Evolutionary conservation across 2,113 vertebrate genomes (phyloP).

Genomic region (Xiphophorus maculatus): DNA sequence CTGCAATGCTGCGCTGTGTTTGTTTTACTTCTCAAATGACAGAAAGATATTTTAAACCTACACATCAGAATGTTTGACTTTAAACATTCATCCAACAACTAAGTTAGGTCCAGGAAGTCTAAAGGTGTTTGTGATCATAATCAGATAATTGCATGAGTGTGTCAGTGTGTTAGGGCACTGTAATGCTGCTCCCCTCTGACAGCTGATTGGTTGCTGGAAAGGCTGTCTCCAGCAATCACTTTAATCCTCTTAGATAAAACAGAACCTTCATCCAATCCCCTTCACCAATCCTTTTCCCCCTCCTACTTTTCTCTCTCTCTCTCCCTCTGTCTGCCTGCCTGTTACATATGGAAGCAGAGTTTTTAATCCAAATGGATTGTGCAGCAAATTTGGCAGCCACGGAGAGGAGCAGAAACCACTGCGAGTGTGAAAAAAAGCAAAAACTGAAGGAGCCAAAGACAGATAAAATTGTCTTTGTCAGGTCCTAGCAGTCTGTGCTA

Average conservation of each 20-base stretch:
- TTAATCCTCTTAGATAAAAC: conserved; percentile 88
- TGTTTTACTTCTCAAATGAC: neutral
- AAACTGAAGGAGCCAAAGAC: conserved; percentile 1
- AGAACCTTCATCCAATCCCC: conserved; percentile 73
- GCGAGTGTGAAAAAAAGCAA: neutral
- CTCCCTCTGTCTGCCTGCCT: conserved; percentile 40
- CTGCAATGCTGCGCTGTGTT: no score
- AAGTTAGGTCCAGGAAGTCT: neutral
- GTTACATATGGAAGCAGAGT: conserved; percentile 64
- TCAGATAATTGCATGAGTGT: neutral
- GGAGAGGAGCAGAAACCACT: conserved; percentile 55
- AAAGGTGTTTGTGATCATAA: neutral
- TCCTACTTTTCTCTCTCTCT: conserved; percentile 33
- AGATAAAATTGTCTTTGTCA: neutral
- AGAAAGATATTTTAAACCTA: neutral
- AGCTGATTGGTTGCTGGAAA: conserved; percentile 62
- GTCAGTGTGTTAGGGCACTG: neutral
- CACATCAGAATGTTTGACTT: neutral
- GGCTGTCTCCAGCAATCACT: conserved; percentile 83
- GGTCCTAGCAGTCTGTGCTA: neutral
- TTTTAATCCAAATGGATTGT: conserved; percentile 84
- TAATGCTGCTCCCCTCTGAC: neutral
- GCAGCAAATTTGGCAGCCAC: conserved; percentile 75
- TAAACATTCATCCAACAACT: neutral
- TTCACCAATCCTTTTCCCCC: conserved; percentile 54